A percentile compares a stretch with the other conserved stretches of the same genome.
Conservation (phyloP, 2,797 vertebrate species). For the Rhincodon typus region DNA sequence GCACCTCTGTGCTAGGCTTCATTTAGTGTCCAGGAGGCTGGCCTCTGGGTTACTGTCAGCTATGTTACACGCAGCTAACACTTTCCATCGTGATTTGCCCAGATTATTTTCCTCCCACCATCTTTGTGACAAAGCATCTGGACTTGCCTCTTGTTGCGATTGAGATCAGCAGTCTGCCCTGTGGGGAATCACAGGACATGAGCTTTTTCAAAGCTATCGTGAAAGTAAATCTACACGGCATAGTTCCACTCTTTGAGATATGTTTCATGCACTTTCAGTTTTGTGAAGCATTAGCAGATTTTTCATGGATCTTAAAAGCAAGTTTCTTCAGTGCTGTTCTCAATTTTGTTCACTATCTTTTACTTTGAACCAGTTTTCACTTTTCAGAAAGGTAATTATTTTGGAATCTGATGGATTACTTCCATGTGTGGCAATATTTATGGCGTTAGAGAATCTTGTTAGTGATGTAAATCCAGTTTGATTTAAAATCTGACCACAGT, state of each 20-base stretch:
- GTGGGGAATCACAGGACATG: background rate
- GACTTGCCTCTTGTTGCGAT: background rate
- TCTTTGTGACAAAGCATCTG: slow-evolving; percentile 20
- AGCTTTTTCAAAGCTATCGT: background rate
- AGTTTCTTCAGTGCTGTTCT: background rate
- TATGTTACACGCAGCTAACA: background rate
- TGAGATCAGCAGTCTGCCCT: background rate
- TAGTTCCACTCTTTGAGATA: background rate
- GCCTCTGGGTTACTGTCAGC: background rate
- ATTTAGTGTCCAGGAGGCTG: background rate
- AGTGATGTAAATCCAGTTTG: background rate
- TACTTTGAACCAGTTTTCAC: background rate
- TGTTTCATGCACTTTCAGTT: background rate
- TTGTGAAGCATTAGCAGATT: background rate
- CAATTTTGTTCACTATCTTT: background rate
- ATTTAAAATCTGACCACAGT: background rate
- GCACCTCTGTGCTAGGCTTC: background rate
- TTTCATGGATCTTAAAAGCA: background rate
- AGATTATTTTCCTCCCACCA: background rate
- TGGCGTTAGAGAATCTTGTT: background rate
- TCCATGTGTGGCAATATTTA: background rate
- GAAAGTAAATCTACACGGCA: background rate
- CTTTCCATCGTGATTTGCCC: background rate
- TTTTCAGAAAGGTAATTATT: background rate
- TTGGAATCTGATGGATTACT: background rate